phyloP scores from a whole-genome alignment of 2,888 invertebrate species.

The Trissonchulus latispiculum region DNA sequence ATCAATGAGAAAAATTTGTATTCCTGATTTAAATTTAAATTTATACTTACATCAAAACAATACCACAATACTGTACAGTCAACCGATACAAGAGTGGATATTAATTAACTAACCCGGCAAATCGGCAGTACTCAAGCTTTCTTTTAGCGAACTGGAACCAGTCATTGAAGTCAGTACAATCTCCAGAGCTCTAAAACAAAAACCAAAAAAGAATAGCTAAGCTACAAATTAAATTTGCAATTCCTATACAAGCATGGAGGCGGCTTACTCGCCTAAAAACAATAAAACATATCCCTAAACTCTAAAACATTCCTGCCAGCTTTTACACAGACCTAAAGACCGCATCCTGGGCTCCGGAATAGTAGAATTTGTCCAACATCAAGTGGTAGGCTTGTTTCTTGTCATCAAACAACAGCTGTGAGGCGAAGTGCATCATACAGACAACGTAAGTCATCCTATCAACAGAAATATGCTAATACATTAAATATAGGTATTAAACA shows the following conservation, averaged over 20 bases:
- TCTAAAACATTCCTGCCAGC: slow-evolving; percentile 4
- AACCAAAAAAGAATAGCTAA: too few relatives aligned
- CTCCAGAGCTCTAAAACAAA: neutral
- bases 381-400: slow-evolving; percentile 71
- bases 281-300: too few relatives aligned
- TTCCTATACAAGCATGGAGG: too few relatives aligned
- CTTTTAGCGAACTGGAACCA: neutral
- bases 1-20: too few relatives aligned
- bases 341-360: slow-evolving; percentile 61
- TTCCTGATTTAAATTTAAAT: too few relatives aligned
- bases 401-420: slow-evolving; percentile 73
- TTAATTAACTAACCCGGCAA: neutral
- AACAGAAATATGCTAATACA: too few relatives aligned
- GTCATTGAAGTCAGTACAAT: neutral
- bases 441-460: slow-evolving; percentile 69
- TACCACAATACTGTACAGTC: too few relatives aligned
- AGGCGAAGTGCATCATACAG: slow-evolving; percentile 70
- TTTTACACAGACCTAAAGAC: slow-evolving; percentile 51
- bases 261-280: too few relatives aligned
- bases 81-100: too few relatives aligned
- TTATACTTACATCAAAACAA: too few relatives aligned
- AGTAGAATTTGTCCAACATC: slow-evolving; percentile 69
- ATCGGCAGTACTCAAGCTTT: neutral
- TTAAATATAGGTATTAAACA: too few relatives aligned
- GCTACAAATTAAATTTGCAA: too few relatives aligned